Percentiles rank a stretch among this genome's conserved stretches.
Evolutionary conservation across 2,113 vertebrate species (phyloP).

Genomic region (Pelmatolapia mariae): DNA sequence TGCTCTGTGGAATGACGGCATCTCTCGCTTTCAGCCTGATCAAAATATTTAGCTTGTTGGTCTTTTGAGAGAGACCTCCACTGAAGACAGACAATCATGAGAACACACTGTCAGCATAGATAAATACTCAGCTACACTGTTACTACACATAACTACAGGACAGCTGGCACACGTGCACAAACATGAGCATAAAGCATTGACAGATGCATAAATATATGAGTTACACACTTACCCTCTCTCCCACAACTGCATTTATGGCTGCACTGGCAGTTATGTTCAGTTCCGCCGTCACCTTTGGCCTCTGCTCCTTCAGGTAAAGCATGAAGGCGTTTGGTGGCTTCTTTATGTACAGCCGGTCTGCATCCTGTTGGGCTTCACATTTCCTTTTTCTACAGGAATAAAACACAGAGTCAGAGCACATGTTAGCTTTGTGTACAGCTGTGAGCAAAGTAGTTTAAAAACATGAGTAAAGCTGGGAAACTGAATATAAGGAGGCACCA

Average conservation of each 20-base stretch:
- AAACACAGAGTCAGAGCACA: neutral
- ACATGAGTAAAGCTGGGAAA: neutral
- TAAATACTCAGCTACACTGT: neutral
- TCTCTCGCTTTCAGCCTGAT: neutral
- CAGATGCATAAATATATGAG: neutral
- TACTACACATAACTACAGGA: neutral
- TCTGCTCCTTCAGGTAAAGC: neutral
- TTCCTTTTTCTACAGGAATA: neutral
- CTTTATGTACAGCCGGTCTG: fast-evolving
- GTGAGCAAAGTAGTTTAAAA: neutral
- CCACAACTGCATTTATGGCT: fast-evolving
- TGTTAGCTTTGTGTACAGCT: fast-evolving
- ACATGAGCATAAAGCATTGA: fast-evolving
- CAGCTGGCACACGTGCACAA: neutral
- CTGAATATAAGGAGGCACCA: neutral
- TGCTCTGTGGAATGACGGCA: neutral
- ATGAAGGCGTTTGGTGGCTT: neutral
- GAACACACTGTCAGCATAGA: neutral
- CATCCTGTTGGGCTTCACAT: neutral
- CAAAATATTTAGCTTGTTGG: fast-evolving
- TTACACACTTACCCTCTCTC: neutral
- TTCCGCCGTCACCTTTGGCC: neutral
- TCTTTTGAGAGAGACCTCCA: neutral
- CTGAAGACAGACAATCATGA: neutral
- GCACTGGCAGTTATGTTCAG: fast-evolving